A percentile compares a stretch with the other conserved stretches of the same genome.
These are phyloP conservation scores for Eublepharis macularius DNA, from an alignment of 2,113 vertebrate species.

Conservation along the genomic window DNA sequence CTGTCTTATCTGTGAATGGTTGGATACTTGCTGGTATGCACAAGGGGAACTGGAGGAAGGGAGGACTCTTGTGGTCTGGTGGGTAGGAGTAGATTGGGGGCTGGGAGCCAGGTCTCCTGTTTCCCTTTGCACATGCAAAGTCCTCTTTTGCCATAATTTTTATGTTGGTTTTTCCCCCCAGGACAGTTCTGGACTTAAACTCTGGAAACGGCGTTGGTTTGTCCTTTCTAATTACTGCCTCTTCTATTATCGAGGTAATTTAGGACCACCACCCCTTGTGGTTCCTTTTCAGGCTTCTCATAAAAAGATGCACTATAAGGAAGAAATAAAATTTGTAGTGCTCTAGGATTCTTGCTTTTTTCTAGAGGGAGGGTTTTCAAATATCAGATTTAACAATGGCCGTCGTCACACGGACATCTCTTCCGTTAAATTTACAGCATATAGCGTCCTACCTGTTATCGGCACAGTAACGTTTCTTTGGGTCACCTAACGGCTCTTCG, in stretches of 20 bases:
- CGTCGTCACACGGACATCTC: too few relatives aligned
- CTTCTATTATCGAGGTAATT: constrained; percentile 84
- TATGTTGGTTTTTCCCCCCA: constrained; percentile 44
- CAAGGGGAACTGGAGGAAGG: too few relatives aligned
- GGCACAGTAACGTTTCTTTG: too few relatives aligned
- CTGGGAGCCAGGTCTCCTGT: too few relatives aligned
- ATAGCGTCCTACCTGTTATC: too few relatives aligned
- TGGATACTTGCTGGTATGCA: too few relatives aligned
- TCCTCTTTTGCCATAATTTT: neutral
- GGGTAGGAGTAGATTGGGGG: neutral
- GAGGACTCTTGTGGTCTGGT: neutral
- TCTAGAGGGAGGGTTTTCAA: neutral
- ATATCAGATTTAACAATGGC: neutral
- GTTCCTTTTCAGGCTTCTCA: neutral
- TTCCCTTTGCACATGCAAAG: neutral
- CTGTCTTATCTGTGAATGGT: too few relatives aligned
- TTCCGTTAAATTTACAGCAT: too few relatives aligned
- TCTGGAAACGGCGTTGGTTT: constrained; percentile 94
- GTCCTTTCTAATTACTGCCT: constrained; percentile 90
- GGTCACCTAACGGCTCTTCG: too few relatives aligned
- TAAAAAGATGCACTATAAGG: neutral
- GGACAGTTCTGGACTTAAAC: constrained; percentile 87
- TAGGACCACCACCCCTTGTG: neutral
- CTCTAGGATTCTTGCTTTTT: too few relatives aligned
- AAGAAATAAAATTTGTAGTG: too few relatives aligned